Evolutionary conservation across 2,797 vertebrate species (phyloP).

Genomic region (Phyllotis vaccarum): DNA sequence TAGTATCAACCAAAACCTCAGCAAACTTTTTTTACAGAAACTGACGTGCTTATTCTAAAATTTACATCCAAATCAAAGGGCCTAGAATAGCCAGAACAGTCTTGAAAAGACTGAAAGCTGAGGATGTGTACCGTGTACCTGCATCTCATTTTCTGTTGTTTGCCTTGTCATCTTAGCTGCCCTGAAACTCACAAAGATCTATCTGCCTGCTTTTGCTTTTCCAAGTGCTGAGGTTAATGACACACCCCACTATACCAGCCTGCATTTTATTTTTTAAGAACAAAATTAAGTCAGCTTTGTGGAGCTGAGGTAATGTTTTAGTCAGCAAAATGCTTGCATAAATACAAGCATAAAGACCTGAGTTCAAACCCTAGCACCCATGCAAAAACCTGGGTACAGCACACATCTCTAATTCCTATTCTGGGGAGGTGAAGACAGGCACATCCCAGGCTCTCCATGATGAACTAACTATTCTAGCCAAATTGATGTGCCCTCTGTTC

Average conservation of each 20-base stretch:
- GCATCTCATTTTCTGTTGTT: background rate
- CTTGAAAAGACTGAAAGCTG: conserved; percentile 4
- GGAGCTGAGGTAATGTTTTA: background rate
- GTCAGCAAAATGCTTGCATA: background rate
- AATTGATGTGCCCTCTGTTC: background rate
- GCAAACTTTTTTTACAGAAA: conserved; percentile 26
- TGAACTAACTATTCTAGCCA: background rate
- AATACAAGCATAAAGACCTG: background rate
- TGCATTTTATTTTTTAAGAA: conserved; percentile 61
- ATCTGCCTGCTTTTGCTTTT: background rate
- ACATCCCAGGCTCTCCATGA: background rate
- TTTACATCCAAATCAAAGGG: background rate
- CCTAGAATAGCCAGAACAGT: conserved; percentile 16
- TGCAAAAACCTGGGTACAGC: no score
- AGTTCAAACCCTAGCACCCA: background rate
- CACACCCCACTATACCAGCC: background rate
- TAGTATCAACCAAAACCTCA: background rate
- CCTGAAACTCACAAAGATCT: background rate
- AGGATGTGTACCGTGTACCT: background rate
- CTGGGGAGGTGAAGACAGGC: background rate
- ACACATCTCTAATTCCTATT: background rate
- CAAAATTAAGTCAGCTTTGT: conserved; percentile 4
- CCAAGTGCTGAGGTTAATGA: background rate
- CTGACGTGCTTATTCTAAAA: conserved; percentile 18
- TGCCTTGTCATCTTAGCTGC: background rate